These are phyloP conservation scores for Rhinoderma darwinii DNA, from an alignment of 2,113 vertebrate genomes.

Conservation along the genomic window DNA sequence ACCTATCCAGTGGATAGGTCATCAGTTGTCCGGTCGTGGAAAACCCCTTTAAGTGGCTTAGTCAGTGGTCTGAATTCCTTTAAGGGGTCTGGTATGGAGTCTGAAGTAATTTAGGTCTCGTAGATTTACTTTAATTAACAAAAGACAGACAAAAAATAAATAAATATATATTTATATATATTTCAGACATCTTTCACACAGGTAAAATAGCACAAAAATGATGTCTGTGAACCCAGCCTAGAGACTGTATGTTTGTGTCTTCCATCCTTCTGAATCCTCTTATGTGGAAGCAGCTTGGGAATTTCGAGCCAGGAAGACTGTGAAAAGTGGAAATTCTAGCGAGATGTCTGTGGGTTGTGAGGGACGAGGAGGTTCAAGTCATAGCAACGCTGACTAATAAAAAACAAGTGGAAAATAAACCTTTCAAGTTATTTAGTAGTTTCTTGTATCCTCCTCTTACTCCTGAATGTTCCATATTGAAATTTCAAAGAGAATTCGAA, in stretches of 20 bases:
- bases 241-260: not conserved
- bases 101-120: too few species aligned
- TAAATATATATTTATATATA: too few species aligned
- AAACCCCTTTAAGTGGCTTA: too few species aligned
- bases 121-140: too few species aligned
- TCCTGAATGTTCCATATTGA: not conserved
- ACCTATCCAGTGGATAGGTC: too few species aligned
- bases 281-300: not conserved
- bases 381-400: conserved; percentile 7
- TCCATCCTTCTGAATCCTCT: not conserved
- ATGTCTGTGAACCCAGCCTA: not conserved
- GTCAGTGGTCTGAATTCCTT: too few species aligned
- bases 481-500: not conserved
- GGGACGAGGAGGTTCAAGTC: not conserved
- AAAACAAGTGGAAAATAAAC: not conserved
- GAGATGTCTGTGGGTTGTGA: not conserved
- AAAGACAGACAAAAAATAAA: too few species aligned
- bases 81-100: too few species aligned
- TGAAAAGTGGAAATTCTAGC: not conserved
- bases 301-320: not conserved
- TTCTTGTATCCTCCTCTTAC: not conserved
- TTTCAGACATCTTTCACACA: too few species aligned
- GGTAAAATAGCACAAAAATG: too few species aligned
- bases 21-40: too few species aligned
- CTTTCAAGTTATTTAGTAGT: not conserved